Base-by-base conservation (phyloP, 2,888 invertebrate species). In the Cataglyphis albicans region DNA sequence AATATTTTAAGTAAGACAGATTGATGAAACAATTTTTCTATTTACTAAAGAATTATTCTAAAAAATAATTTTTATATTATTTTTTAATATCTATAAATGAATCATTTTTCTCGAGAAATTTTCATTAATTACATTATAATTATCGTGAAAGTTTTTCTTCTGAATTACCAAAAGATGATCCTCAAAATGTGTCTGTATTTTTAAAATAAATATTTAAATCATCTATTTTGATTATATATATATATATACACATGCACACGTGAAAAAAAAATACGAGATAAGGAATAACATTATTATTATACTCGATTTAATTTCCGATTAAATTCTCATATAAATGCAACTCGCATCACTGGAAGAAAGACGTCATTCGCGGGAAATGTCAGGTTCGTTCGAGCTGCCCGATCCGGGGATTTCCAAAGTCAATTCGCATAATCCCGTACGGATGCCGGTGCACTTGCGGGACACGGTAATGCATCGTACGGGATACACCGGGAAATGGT, bases 371-470 rank as follows among this genome's bases (percentile, higher is more conserved):
- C 70, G 78, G 21, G 55, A 82, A 70, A 41, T 44, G 18, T 63
- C n/a, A 18, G 25, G 59, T 78, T 59, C 29, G 44, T 55, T 70
- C 78, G 61, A 10, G 67, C n/a, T 41, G 44, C 9, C 7, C 35
- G 18, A 12, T 15, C 21, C 52, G 21, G 41, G 57, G 32, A 72
- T 80, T 72, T 72, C 41, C 38, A n/a, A 59, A 72, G 67, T 67
- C 65, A 29, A 72, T 72, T 83, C 65, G 65, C 57, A 81, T 72
- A 81, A 83, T 83, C 64, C 70, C 5, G 44, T 29, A 57, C 38
- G 63, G 52, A 52, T n/a, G 78, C n/a, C 75, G 65, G 2, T 25
- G 44, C 83, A 73, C 55, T 48, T 44, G 64, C 59, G 81, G 59
- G 63, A 67, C n/a, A 3, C 63, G 48, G 70, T 70, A 80, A 83